phyloP scores from a whole-genome alignment of 2,888 invertebrate genomes.

The Drosophila mimica region DNA sequence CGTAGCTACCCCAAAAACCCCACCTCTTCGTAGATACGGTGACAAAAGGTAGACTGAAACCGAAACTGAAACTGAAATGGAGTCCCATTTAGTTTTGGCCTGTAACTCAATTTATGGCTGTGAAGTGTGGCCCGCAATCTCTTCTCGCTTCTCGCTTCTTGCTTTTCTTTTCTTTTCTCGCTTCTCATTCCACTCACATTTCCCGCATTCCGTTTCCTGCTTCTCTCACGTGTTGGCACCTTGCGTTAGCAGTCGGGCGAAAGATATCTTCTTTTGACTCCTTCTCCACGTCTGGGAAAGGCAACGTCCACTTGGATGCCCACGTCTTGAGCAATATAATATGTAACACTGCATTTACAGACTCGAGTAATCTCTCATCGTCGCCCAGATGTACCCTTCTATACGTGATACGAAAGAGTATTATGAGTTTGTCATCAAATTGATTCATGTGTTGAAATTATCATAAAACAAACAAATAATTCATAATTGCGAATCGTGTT shows the following conservation, averaged over 20 bases:
- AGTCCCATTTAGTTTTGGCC: slow-evolving; percentile 53
- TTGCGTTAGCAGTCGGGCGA: slow-evolving; percentile 13
- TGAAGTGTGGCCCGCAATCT: slow-evolving; percentile 32
- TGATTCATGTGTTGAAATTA: not conserved
- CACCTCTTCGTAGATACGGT: slow-evolving; percentile 15
- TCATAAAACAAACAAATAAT: not conserved
- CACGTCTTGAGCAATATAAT: not conserved
- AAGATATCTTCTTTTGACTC: slow-evolving; percentile 10
- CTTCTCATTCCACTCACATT: not conserved
- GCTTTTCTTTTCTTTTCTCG: no score
- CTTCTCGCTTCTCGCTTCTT: slow-evolving; percentile 1
- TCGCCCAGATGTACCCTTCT: not conserved
- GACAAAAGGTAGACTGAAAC: slow-evolving; percentile 53
- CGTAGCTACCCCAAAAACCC: not conserved
- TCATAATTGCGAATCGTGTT: not conserved
- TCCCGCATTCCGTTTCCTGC: not conserved
- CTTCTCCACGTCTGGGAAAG: slow-evolving; percentile 2
- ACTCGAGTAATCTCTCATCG: not conserved
- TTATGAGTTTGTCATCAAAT: not conserved
- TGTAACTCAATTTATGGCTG: slow-evolving; percentile 67
- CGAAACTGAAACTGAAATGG: slow-evolving; percentile 44
- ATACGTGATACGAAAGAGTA: not conserved
- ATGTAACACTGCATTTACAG: slow-evolving; percentile 4
- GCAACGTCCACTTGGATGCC: slow-evolving; percentile 4
- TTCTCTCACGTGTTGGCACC: slow-evolving; percentile 32